Conservation (phyloP, 2,888 invertebrate species). For the Erebia aethiops region DNA sequence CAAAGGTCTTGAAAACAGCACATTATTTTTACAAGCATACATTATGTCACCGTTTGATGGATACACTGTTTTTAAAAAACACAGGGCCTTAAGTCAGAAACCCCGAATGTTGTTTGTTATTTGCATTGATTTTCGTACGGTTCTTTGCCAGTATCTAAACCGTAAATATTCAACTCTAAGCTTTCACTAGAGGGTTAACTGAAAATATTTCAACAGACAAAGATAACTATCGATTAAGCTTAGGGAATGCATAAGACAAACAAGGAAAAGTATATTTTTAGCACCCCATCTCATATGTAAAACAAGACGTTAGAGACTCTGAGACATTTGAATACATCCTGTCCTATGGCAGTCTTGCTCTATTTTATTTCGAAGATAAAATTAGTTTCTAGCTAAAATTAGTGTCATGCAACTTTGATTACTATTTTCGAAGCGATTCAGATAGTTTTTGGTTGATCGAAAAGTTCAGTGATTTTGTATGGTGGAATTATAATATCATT, state of each 20-base stretch:
- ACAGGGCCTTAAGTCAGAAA: too few species aligned
- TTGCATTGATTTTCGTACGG: too few species aligned
- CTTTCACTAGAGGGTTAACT: neutral
- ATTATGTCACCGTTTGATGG: too few species aligned
- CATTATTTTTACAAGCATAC: too few species aligned
- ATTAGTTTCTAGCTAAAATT: neutral
- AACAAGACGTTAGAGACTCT: constrained; percentile 31
- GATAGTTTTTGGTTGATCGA: neutral
- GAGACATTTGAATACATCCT: constrained; percentile 31
- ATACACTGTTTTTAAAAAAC: too few species aligned
- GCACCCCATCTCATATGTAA: constrained; percentile 28
- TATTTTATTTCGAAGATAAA: constrained; percentile 12
- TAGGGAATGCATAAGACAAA: constrained; percentile 25
- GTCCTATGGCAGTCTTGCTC: constrained; percentile 27
- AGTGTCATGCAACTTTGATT: neutral
- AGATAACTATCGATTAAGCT: neutral
- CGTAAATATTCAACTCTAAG: neutral
- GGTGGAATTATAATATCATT: neutral
- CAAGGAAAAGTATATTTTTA: constrained; percentile 33
- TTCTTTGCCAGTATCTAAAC: neutral
- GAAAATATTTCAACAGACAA: neutral
- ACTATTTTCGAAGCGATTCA: neutral
- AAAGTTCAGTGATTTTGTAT: neutral
- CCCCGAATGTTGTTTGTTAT: too few species aligned
- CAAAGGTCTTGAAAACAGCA: too few species aligned